A percentile compares a stretch with the other conserved stretches of the same genome.
Evolutionary conservation across 2,113 vertebrate species (phyloP).

Genomic region (Ursus arctos): DNA sequence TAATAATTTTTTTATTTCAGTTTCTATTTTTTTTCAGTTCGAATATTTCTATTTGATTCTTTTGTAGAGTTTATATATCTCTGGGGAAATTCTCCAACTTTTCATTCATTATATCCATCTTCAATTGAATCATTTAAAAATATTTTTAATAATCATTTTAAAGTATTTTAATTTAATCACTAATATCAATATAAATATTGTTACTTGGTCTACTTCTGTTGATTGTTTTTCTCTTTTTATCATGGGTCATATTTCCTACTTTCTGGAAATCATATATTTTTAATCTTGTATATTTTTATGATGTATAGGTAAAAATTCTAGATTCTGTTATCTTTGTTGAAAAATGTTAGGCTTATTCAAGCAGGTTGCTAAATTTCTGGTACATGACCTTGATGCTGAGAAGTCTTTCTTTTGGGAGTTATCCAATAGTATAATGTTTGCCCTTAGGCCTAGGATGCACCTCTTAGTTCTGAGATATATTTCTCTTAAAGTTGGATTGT

Average conservation of each 20-base stretch:
- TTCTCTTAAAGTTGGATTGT: not conserved
- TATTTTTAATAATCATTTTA: not conserved
- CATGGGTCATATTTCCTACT: not conserved
- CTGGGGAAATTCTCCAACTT: not conserved
- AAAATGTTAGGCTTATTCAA: not conserved
- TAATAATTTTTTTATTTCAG: not conserved
- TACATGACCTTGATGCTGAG: not conserved
- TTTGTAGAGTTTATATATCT: not conserved
- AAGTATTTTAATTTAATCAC: not conserved
- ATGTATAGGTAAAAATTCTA: not conserved
- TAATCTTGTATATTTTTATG: not conserved
- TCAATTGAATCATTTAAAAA: not conserved
- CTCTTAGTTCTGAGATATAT: not conserved
- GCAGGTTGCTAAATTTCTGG: not conserved
- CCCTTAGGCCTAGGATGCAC: not conserved
- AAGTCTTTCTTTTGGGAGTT: not conserved
- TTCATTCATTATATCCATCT: not conserved
- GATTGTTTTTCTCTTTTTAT: not conserved
- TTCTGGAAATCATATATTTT: not conserved
- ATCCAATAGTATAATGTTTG: not conserved
- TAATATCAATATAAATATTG: not conserved
- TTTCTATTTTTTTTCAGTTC: not conserved
- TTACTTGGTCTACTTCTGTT: not conserved
- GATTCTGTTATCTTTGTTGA: not conserved
- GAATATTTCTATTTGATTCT: not conserved